These are phyloP conservation scores for Charadrius vociferus DNA, from an alignment of 2,113 vertebrate species.

Conservation along the genomic window DNA sequence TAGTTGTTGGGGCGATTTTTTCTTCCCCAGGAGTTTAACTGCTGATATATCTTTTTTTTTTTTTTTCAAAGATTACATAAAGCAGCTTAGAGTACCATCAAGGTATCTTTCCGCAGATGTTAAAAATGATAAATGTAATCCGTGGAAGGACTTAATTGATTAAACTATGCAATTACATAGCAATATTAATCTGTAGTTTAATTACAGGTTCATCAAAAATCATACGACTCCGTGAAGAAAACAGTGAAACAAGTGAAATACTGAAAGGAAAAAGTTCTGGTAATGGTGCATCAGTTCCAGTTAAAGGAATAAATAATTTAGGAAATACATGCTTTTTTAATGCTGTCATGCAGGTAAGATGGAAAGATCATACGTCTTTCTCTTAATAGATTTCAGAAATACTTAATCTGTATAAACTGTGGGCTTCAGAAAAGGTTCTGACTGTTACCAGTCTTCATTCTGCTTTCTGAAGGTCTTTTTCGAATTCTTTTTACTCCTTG, in stretches of 20 bases:
- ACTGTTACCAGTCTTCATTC: neutral
- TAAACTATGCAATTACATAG: neutral
- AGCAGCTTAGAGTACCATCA: neutral
- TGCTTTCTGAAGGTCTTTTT: neutral
- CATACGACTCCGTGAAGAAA: slow-evolving; percentile 85
- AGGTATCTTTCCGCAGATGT: neutral
- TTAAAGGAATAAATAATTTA: slow-evolving; percentile 96
- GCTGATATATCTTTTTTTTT: neutral
- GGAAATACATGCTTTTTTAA: slow-evolving; percentile 99
- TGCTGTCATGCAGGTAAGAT: slow-evolving; percentile 94
- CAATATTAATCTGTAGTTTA: slow-evolving; percentile 8
- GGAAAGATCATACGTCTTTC: neutral
- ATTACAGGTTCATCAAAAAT: slow-evolving; percentile 85
- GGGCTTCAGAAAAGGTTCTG: neutral
- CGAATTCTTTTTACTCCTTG: neutral
- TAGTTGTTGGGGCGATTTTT: neutral
- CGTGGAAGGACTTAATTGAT: neutral
- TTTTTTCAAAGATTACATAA: neutral
- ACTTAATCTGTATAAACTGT: neutral
- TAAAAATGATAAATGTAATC: neutral
- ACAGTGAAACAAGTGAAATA: slow-evolving; percentile 78
- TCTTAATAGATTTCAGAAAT: neutral
- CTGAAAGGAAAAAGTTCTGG: slow-evolving; percentile 78
- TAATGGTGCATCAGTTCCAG: slow-evolving; percentile 80
- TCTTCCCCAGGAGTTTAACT: neutral